A percentile compares a stretch with the other conserved stretches of the same genome.
Conservation (phyloP, 2,888 invertebrate species). For the Ferdinandea cuprea region DNA sequence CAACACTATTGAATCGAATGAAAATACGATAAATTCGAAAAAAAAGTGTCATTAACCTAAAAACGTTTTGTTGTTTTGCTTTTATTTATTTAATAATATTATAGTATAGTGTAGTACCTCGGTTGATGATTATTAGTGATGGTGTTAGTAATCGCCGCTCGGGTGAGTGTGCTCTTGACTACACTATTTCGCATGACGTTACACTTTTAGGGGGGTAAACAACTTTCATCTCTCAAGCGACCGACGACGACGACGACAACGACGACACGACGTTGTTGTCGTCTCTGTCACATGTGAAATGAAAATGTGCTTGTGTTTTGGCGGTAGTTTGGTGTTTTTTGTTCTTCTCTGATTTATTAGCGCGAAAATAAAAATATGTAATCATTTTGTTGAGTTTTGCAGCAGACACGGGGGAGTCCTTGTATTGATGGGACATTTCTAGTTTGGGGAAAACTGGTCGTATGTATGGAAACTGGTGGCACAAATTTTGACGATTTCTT, state of each 20-base stretch:
- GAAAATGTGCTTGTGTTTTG: slow-evolving; percentile 38
- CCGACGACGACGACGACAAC: too few species aligned
- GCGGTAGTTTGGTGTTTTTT: slow-evolving; percentile 28
- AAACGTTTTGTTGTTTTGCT: not conserved
- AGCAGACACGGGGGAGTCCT: not conserved
- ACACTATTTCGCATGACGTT: slow-evolving; percentile 52
- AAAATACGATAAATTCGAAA: slow-evolving; percentile 45
- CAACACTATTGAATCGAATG: slow-evolving; percentile 17
- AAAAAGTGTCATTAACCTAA: slow-evolving; percentile 68
- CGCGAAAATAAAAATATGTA: not conserved
- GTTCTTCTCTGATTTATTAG: slow-evolving; percentile 31
- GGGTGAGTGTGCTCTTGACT: slow-evolving; percentile 43
- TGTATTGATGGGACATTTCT: too few species aligned
- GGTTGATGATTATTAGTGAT: slow-evolving; percentile 4
- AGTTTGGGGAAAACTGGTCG: too few species aligned
- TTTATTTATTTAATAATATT: slow-evolving; percentile 14
- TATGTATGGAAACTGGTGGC: too few species aligned
- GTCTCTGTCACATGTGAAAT: slow-evolving; percentile 17
- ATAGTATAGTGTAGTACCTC: not conserved
- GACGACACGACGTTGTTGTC: too few species aligned
- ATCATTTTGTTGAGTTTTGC: slow-evolving; percentile 3
- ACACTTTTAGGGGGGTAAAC: slow-evolving; percentile 53
- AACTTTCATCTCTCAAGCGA: slow-evolving; percentile 31
- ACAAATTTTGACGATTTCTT: too few species aligned
- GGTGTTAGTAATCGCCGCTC: slow-evolving; percentile 8